Base-by-base conservation (phyloP, 2,113 vertebrate species). In the Lasiurus borealis region DNA sequence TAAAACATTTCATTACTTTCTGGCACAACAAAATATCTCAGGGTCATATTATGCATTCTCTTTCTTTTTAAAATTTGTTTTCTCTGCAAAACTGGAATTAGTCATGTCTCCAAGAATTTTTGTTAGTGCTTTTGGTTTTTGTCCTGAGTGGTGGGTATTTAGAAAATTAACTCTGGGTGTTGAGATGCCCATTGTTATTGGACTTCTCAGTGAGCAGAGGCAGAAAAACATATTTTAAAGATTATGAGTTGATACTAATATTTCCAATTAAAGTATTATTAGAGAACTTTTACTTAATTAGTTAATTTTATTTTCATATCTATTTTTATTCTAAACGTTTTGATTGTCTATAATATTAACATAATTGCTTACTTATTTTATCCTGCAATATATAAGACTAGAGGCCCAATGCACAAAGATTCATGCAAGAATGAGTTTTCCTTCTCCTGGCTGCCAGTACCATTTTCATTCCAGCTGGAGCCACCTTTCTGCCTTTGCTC, bases 191-290 rank as follows among this genome's bases (percentile, higher is more conserved):
- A 59, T 40, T 84, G 48, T 59, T 80, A 54, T 8, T 52, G 40
- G 34, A 80, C 34, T 34, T 80, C 54, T 54, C 52, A 72, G 34
- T 80, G 34, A 19, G 80, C 44, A 80, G 19, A 80, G 21, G 50
- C 66, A 90, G 73, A 68, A 85, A 90, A 77, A 46, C n/a, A 50
- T 72, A 40, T 59, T 85, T 76, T 34, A 34, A n/a, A 83, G 57
- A 62, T 76, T 31, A 36, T 88, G 31, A 77, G 48, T 57, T 62
- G 7, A 77, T 77, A 77, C 5, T 89, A 19, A 77, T 77, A 94
- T 50, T 57, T 94, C 21, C 23, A 69, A n/a, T 85, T 78, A 69
- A 90, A 77, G 71, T 85, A 71, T 50, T 25, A 94, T 85, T 62
- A 78, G 3, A 52, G 14, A 71, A 72, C 40, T 85, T 64, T 90